Evolutionary conservation across 2,797 vertebrate species (phyloP).

Genomic region (Tragopan temminckii): DNA sequence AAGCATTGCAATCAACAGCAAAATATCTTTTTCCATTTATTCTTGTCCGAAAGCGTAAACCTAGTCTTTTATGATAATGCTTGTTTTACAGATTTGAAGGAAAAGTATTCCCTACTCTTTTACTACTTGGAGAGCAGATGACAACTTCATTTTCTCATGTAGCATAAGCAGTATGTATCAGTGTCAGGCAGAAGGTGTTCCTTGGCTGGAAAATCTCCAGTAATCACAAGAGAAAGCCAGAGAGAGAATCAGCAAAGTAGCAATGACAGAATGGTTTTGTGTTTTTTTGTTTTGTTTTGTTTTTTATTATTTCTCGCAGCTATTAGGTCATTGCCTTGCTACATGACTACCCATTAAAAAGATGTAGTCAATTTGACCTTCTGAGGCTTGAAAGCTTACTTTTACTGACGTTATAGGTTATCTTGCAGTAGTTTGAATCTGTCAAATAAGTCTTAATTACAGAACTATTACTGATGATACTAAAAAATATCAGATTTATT

Average conservation of each 20-base stretch:
- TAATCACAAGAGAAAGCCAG: slow-evolving; percentile 56
- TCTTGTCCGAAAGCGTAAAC: neutral
- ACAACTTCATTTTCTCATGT: slow-evolving; percentile 44
- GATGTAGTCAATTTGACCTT: slow-evolving; percentile 44
- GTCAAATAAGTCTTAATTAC: slow-evolving; percentile 42
- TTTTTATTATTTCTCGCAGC: slow-evolving; percentile 46
- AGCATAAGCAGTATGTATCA: slow-evolving; percentile 36
- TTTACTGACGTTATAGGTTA: slow-evolving; percentile 15
- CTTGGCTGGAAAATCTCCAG: slow-evolving; percentile 62
- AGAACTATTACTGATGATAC: neutral
- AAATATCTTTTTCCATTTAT: neutral
- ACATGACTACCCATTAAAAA: slow-evolving; percentile 43
- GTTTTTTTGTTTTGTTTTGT: neutral
- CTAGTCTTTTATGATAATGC: neutral
- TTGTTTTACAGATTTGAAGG: neutral
- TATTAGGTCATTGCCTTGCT: slow-evolving; percentile 56
- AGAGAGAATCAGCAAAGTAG: slow-evolving; percentile 61
- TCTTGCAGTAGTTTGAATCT: neutral
- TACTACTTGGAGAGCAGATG: neutral
- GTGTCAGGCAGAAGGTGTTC: slow-evolving; percentile 48
- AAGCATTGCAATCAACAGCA: neutral
- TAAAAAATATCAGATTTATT: slow-evolving; percentile 2
- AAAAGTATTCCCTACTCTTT: neutral
- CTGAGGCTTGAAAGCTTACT: slow-evolving; percentile 47
- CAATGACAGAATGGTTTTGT: slow-evolving; percentile 11